Percentiles rank a stretch among this genome's conserved stretches.
These are phyloP conservation scores for Pyralis farinalis DNA, from an alignment of 2,888 invertebrate species.

Conservation along the genomic window DNA sequence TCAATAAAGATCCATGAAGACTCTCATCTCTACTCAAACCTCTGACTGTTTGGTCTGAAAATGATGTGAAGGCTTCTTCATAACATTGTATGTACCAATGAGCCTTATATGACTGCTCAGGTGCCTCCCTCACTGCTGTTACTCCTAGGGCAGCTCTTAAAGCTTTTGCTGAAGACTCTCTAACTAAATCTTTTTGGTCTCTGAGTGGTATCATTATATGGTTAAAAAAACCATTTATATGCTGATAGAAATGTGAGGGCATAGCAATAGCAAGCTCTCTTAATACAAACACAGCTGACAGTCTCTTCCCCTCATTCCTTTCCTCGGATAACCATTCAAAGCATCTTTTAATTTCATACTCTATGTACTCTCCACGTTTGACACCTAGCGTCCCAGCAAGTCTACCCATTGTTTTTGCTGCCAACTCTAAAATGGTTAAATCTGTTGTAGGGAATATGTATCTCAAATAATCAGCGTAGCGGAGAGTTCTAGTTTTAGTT, in stretches of 20 bases:
- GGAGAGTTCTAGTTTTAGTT: slow-evolving; percentile 91
- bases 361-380: slow-evolving; percentile 96
- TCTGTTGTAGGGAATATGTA: slow-evolving; percentile 95
- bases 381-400: slow-evolving; percentile 94
- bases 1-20: slow-evolving; percentile 94
- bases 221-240: slow-evolving; percentile 94
- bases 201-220: slow-evolving; percentile 94
- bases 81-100: slow-evolving; percentile 96
- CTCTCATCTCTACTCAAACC: slow-evolving; percentile 93
- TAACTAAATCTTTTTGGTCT: slow-evolving; percentile 94
- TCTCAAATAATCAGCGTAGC: slow-evolving; percentile 95
- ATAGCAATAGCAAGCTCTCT: slow-evolving; percentile 97
- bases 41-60: slow-evolving; percentile 82
- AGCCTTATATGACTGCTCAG: slow-evolving; percentile 92
- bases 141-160: slow-evolving; percentile 95
- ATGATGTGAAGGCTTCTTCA: slow-evolving; percentile 91
- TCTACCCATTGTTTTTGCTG: slow-evolving; percentile 96
- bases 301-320: slow-evolving; percentile 93
- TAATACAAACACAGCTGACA: slow-evolving; percentile 94
- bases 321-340: slow-evolving; percentile 97
- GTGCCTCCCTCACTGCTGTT: slow-evolving; percentile 95
- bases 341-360: slow-evolving; percentile 96
- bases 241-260: slow-evolving; percentile 98
- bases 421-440: slow-evolving; percentile 94
- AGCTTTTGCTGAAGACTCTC: slow-evolving; percentile 96